Evolutionary conservation across 2,113 vertebrate species (phyloP), one percentile per base, ranked within the genome.

Genomic region (Thamnophis sirtalis): DNA sequence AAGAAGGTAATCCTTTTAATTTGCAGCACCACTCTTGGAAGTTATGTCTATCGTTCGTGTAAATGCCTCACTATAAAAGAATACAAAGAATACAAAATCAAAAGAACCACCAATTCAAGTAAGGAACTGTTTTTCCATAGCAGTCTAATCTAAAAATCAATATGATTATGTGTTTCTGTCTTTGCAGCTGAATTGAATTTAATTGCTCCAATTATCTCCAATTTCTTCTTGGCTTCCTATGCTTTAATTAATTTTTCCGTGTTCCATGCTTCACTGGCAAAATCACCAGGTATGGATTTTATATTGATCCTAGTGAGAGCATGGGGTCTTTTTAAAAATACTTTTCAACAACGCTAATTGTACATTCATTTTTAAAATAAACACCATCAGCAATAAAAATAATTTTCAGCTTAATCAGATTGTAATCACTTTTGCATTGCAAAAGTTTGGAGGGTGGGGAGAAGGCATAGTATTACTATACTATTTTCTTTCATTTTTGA

Each of bases 201-300:
- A 80, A 99, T 99, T 90, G 99, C 99, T 92, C 99, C 99, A 90
- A 99, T 99, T 97, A 99, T 99, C 97, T 99, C 99, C 88, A 99
- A 99, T 96, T 99, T 99, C 96, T 99, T 99, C 97, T 96, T 99
- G 98, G 99, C 99, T 5, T 99, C 99, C 0, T 99, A 99, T 43
- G 99, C 99, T 91, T 96, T 99, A 97, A 99, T 99, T 97, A 99
- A 99, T 97, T 99, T 99, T 96, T 99, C 99, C 0, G 99, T 99
- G 93, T 99, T 99, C 97, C 99, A 99, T 91, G 99, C 99, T 5
- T 99, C 99, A 24, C 97, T 99, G 96, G 99, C 99, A 87, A 99
- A 99, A 96, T 99, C 99, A 88, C 99, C 99, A 98, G 99, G 99
- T 99, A 98, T 95, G 95, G 94, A 43, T 48, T 63, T 85, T 80